Conservation (phyloP, 2,797 vertebrate genomes). For the Cephalopachus bancanus region DNA sequence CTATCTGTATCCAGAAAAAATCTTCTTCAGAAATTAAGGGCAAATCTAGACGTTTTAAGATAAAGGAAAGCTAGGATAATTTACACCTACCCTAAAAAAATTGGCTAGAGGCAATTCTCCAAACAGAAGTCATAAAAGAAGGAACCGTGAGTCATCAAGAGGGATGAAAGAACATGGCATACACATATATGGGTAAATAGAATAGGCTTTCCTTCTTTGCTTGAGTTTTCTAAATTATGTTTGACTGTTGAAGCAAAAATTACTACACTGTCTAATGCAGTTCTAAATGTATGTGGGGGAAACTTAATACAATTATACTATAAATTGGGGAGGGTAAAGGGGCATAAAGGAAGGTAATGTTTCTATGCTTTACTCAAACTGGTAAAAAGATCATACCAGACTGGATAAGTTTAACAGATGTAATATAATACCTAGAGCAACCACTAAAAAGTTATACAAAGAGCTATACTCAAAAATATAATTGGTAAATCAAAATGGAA, state of each 20-base stretch:
- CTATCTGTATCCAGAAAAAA: not conserved
- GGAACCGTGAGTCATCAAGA: not conserved
- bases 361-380: conserved; percentile 21
- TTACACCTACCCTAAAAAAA: not conserved
- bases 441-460: not conserved
- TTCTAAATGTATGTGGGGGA: not conserved
- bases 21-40: not conserved
- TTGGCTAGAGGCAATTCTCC: not conserved
- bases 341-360: not conserved
- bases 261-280: not conserved
- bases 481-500: not conserved
- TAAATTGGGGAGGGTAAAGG: not conserved
- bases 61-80: not conserved
- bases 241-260: no score
- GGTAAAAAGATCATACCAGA: not conserved
- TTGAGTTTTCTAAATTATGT: not conserved
- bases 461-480: not conserved
- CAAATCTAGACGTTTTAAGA: not conserved
- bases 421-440: not conserved
- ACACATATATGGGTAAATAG: not conserved
- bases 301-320: not conserved
- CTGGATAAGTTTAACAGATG: no score
- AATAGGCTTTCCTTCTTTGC: not conserved
- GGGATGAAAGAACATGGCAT: not conserved
- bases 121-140: not conserved